phyloP scores from a whole-genome alignment of 2,888 invertebrate genomes.

The Drosophila pseudotakahashii region DNA sequence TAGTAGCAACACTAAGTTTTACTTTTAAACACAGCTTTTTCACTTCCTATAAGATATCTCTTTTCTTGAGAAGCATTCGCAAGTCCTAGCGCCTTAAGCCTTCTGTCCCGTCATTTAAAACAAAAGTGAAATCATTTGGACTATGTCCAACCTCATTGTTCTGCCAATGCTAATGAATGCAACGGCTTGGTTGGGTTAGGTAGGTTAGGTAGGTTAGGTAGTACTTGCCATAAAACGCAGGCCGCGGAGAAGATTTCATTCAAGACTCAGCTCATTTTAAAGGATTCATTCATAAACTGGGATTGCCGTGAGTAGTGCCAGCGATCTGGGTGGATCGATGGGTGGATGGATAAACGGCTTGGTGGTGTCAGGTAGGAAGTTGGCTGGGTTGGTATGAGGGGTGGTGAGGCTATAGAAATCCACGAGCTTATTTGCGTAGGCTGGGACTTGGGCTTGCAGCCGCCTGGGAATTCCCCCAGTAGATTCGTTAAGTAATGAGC shows the following conservation, averaged over 20 bases:
- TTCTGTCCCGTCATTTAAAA: constrained; percentile 70
- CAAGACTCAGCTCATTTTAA: constrained; percentile 41
- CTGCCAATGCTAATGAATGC: constrained; percentile 68
- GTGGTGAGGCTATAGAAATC: constrained; percentile 49
- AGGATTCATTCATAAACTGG: constrained; percentile 72
- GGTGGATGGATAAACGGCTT: constrained; percentile 6
- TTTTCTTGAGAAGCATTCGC: constrained; percentile 1
- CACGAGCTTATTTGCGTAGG: constrained; percentile 73
- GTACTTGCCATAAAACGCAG: constrained; percentile 61
- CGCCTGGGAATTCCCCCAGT: constrained; percentile 63
- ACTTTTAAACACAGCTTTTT: not conserved
- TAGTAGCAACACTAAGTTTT: not conserved
- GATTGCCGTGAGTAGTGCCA: constrained; percentile 36
- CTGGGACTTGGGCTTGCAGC: constrained; percentile 67
- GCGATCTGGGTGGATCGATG: constrained; percentile 10
- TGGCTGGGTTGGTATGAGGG: constrained; percentile 15
- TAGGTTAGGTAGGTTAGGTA: constrained; percentile 53
- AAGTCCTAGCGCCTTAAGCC: constrained; percentile 57
- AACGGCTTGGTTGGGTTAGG: constrained; percentile 42
- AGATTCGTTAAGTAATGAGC: constrained; percentile 64
- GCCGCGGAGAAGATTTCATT: constrained; percentile 54
- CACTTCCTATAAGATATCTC: constrained; percentile 7
- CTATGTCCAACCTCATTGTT: constrained; percentile 68
- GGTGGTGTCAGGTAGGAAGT: constrained; percentile 8
- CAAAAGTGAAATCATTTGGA: constrained; percentile 76